phyloP scores from a whole-genome alignment of 2,113 vertebrate genomes.

The Orthonyx spaldingii region DNA sequence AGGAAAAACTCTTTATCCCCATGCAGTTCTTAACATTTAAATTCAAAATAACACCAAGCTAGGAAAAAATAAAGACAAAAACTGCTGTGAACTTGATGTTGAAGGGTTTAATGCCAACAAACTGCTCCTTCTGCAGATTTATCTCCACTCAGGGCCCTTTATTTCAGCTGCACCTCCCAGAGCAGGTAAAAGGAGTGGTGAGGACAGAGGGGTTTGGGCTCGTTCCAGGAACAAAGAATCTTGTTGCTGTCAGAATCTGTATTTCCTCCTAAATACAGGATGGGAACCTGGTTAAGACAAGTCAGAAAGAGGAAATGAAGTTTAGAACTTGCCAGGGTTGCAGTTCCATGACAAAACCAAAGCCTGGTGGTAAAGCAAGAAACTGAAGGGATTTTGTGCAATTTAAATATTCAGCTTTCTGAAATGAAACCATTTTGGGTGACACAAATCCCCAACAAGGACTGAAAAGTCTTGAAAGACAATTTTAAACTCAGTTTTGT shows the following conservation, averaged over 20 bases:
- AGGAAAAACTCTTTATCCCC: fast-evolving
- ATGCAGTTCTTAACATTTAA: not conserved
- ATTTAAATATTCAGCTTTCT: not conserved
- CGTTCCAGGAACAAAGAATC: not conserved
- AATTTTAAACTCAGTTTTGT: not conserved
- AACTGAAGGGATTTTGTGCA: not conserved
- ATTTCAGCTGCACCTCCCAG: not conserved
- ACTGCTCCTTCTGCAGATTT: not conserved
- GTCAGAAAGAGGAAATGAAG: not conserved
- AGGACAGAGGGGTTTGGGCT: not conserved
- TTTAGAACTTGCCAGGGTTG: not conserved
- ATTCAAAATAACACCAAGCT: not conserved
- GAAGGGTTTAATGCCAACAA: not conserved
- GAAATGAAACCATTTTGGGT: not conserved
- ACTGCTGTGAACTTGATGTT: not conserved
- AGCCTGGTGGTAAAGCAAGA: not conserved
- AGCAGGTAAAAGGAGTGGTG: not conserved
- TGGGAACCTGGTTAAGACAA: not conserved
- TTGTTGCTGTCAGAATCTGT: not conserved
- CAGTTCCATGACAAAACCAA: not conserved
- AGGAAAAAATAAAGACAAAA: not conserved
- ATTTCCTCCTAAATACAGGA: not conserved
- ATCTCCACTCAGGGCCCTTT: fast-evolving
- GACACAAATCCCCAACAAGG: not conserved
- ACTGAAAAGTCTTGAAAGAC: not conserved